These are phyloP conservation scores for Mycetomoellerius zeteki DNA, from an alignment of 1,140 invertebrate species.

Conservation along the genomic window DNA sequence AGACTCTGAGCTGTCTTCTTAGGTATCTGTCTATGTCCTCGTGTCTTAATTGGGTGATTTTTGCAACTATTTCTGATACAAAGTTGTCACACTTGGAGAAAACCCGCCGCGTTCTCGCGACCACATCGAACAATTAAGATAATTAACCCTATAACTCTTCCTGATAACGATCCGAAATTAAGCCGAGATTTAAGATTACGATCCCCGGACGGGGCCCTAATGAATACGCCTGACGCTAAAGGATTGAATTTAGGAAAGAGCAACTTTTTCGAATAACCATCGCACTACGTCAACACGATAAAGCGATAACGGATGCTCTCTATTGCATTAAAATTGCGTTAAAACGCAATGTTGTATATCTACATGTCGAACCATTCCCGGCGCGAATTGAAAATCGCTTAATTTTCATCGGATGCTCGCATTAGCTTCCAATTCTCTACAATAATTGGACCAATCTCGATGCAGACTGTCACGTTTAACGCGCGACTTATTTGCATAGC, in stretches of 20 bases:
- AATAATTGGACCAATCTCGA: slow-evolving; percentile 47
- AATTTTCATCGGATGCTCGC: background rate
- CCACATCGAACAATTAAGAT: slow-evolving; percentile 52
- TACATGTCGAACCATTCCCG: background rate
- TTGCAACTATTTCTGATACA: slow-evolving; percentile 64
- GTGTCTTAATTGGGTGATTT: slow-evolving; percentile 75
- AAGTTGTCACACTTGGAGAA: slow-evolving; percentile 54
- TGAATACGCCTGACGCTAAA: slow-evolving; percentile 38
- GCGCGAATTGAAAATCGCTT: slow-evolving; percentile 45
- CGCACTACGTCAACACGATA: slow-evolving; percentile 13
- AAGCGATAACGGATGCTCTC: slow-evolving; percentile 26
- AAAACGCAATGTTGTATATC: slow-evolving; percentile 9
- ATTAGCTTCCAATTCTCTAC: slow-evolving; percentile 38
- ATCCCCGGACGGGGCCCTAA: slow-evolving; percentile 1
- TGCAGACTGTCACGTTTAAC: background rate
- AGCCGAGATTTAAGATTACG: slow-evolving; percentile 57
- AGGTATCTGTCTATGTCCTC: slow-evolving; percentile 46
- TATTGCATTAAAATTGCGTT: slow-evolving; percentile 8
- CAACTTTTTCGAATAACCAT: background rate
- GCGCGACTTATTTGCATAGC: slow-evolving; percentile 40
- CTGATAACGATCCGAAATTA: slow-evolving; percentile 54
- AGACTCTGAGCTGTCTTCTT: background rate
- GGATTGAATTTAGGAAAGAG: slow-evolving; percentile 49
- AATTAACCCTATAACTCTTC: slow-evolving; percentile 50
- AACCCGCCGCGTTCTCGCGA: slow-evolving; percentile 25